Conservation (phyloP, 2,888 invertebrate genomes). For the Acleris sparsana region DNA sequence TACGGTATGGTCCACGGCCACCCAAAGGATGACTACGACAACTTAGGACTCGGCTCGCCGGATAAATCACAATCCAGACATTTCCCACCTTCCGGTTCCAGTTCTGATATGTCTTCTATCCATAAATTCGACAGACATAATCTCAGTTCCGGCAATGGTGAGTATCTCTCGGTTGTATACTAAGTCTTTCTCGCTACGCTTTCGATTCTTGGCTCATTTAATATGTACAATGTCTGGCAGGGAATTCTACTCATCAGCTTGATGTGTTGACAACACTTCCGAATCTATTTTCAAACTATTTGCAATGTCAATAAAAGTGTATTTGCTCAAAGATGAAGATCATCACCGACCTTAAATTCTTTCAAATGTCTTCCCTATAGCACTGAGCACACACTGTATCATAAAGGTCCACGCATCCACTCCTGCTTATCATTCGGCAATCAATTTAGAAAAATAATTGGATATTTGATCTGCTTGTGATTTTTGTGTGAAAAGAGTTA, state of each 20-base stretch:
- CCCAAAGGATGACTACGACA: conserved; percentile 64
- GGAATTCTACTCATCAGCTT: conserved; percentile 53
- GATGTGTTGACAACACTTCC: conserved; percentile 44
- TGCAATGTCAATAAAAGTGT: conserved; percentile 18
- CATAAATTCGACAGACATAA: conserved; percentile 73
- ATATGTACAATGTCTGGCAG: conserved; percentile 45
- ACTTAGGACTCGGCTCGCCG: conserved; percentile 52
- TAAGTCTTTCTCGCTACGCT: conserved; percentile 47
- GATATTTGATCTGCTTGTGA: background rate
- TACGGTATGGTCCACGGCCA: conserved; percentile 66
- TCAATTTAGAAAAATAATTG: background rate
- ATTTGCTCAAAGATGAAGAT: conserved; percentile 5
- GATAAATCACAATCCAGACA: conserved; percentile 64
- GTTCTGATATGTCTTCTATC: conserved; percentile 55
- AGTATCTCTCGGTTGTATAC: conserved; percentile 50
- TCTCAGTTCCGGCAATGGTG: conserved; percentile 74
- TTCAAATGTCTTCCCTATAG: background rate
- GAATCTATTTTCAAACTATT: conserved; percentile 2
- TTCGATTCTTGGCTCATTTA: conserved; percentile 47
- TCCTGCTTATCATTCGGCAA: background rate
- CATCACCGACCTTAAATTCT: background rate
- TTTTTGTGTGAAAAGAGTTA: conserved; percentile 20
- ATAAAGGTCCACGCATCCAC: conserved; percentile 1
- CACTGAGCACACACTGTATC: conserved; percentile 10
- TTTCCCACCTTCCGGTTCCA: conserved; percentile 62